Conservation (phyloP, 2,888 invertebrate species). For the Alcis repandata region DNA sequence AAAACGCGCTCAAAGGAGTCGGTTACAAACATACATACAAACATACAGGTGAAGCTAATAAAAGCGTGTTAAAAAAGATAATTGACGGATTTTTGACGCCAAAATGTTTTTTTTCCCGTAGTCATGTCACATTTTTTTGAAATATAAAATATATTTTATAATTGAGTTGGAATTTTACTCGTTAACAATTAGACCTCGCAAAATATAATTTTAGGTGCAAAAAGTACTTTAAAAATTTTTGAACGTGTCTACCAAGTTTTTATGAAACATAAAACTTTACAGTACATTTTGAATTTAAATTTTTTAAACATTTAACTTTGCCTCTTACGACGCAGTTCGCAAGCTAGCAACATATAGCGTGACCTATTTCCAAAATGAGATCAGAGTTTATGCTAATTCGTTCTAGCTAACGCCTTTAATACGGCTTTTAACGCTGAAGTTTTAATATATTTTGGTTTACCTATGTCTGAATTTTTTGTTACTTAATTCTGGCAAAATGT, state of each 20-base stretch:
- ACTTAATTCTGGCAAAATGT: no score
- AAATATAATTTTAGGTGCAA: not conserved
- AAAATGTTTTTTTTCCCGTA: no score
- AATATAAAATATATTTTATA: no score
- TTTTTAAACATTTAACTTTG: conserved; percentile 27
- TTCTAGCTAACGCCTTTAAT: not conserved
- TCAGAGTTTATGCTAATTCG: conserved; percentile 4
- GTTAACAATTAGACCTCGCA: not conserved
- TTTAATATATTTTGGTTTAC: no score
- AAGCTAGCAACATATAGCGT: conserved; percentile 34
- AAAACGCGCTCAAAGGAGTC: no score
- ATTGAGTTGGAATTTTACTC: not conserved
- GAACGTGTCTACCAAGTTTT: not conserved
- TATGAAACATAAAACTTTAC: not conserved
- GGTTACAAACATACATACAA: no score
- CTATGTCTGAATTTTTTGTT: not conserved
- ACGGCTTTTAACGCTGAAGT: no score
- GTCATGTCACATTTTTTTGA: no score
- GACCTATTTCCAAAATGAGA: conserved; percentile 41
- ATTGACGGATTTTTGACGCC: no score
- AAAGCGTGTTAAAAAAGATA: no score
- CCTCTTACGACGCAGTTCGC: conserved; percentile 28
- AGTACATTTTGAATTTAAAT: not conserved
- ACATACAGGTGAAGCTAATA: no score
- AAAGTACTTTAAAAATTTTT: not conserved